Evolutionary conservation across 2,888 invertebrate species (phyloP).

Genomic region (Ditylenchus weischeri): DNA sequence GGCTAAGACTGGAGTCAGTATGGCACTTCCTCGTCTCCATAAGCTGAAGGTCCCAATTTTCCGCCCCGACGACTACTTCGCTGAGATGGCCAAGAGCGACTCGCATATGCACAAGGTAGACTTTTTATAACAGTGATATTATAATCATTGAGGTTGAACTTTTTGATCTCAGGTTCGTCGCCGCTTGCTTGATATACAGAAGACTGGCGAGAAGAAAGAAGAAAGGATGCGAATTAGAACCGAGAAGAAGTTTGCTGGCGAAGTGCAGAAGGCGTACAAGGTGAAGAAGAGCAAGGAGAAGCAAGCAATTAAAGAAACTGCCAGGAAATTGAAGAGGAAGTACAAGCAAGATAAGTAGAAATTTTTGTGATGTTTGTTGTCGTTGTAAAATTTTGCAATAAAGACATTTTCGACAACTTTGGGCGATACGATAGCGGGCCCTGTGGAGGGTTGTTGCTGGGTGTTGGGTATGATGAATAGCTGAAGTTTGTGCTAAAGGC

Average conservation of each 20-base stretch:
- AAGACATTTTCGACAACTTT: too few species aligned
- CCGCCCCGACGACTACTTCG: constrained; percentile 92
- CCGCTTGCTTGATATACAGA: not conserved
- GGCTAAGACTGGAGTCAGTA: constrained; percentile 74
- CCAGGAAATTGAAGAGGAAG: constrained; percentile 70
- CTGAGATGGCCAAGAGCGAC: constrained; percentile 97
- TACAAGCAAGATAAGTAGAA: too few species aligned
- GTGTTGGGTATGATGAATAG: too few species aligned
- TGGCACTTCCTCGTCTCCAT: constrained; percentile 76
- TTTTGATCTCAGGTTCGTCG: not conserved
- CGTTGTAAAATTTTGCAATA: too few species aligned
- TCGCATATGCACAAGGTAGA: constrained; percentile 87
- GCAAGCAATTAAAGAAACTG: constrained; percentile 81
- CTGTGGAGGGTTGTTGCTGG: too few species aligned
- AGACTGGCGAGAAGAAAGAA: constrained; percentile 9
- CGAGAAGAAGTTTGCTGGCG: constrained; percentile 87
- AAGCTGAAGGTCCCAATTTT: constrained; percentile 73
- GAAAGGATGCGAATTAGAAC: constrained; percentile 69
- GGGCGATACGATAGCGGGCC: too few species aligned
- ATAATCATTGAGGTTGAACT: not conserved
- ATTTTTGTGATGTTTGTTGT: too few species aligned
- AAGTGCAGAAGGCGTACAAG: constrained; percentile 62
- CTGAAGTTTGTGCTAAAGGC: too few species aligned
- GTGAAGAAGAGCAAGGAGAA: constrained; percentile 84
- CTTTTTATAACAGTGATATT: constrained; percentile 55